These are phyloP conservation scores for Salvelinus alpinus DNA, from an alignment of 2,113 vertebrate species.

Conservation along the genomic window DNA sequence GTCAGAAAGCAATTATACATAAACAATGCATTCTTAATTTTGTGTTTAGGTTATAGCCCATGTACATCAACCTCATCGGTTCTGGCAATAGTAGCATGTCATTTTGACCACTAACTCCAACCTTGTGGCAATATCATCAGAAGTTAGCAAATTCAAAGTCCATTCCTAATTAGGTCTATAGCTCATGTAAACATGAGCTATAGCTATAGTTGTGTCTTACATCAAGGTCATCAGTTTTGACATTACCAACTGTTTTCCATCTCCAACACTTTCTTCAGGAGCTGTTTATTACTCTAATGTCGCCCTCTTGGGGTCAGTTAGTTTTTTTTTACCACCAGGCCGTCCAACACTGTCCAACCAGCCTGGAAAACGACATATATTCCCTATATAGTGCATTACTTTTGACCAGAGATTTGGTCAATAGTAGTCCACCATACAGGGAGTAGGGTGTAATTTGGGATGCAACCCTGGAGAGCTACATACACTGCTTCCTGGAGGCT, in stretches of 20 bases:
- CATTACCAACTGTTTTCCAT: too few relatives aligned
- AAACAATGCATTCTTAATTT: too few relatives aligned
- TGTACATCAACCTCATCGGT: too few relatives aligned
- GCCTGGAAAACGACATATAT: background rate
- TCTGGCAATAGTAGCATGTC: too few relatives aligned
- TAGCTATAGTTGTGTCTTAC: background rate
- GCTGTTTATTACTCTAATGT: background rate
- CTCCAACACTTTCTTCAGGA: background rate
- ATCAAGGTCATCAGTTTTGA: too few relatives aligned
- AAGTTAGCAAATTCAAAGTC: background rate
- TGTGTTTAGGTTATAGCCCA: too few relatives aligned
- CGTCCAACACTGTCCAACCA: background rate
- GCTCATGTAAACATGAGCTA: background rate
- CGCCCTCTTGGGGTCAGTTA: background rate
- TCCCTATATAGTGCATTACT: background rate
- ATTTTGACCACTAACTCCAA: too few relatives aligned
- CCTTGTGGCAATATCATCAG: background rate
- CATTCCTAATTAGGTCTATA: background rate
- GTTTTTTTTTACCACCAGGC: background rate
- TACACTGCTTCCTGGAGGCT: background rate
- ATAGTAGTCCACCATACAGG: too few relatives aligned
- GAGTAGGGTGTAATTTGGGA: too few relatives aligned
- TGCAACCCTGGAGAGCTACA: too few relatives aligned
- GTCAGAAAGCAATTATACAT: too few relatives aligned
- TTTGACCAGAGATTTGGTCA: too few relatives aligned